Evolutionary conservation across 53 echinoderm and acorn worm genomes (phyloP).

Genomic region (Antedon mediterranea): DNA sequence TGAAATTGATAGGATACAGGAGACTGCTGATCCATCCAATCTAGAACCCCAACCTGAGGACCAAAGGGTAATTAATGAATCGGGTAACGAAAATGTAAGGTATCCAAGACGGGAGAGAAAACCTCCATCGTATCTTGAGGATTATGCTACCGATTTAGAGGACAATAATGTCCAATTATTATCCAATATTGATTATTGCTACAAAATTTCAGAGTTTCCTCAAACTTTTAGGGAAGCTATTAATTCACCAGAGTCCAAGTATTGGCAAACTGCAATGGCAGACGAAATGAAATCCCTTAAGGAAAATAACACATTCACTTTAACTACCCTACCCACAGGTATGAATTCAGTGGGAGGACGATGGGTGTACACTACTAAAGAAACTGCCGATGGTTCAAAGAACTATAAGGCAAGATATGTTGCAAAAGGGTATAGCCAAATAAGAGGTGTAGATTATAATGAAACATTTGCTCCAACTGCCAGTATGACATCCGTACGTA

Average conservation of each 20-base stretch:
- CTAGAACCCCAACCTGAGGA: neutral
- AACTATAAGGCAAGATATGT: slow-evolving; percentile 4
- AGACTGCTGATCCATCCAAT: neutral
- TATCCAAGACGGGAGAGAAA: neutral
- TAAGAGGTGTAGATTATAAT: slow-evolving; percentile 5
- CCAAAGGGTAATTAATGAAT: neutral
- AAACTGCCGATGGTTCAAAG: neutral
- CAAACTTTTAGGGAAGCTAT: neutral
- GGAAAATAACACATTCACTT: neutral
- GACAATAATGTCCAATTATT: neutral
- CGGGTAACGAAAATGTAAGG: neutral
- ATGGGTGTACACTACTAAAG: neutral
- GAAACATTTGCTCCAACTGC: slow-evolving; percentile 9
- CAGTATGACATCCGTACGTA: slow-evolving; percentile 7
- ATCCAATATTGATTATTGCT: slow-evolving; percentile 2
- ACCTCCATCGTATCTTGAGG: neutral
- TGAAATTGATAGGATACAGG: neutral
- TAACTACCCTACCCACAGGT: neutral
- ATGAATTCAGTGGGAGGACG: neutral
- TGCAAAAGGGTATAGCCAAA: slow-evolving; percentile 11
- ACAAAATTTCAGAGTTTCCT: neutral
- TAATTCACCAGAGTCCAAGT: neutral
- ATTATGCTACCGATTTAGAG: neutral
- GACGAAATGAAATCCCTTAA: slow-evolving; percentile 7
- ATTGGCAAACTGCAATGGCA: neutral